Percentiles rank a stretch among this genome's conserved stretches.
Evolutionary conservation across 2,113 vertebrate species (phyloP).

Genomic region (Eulemur rufifrons): DNA sequence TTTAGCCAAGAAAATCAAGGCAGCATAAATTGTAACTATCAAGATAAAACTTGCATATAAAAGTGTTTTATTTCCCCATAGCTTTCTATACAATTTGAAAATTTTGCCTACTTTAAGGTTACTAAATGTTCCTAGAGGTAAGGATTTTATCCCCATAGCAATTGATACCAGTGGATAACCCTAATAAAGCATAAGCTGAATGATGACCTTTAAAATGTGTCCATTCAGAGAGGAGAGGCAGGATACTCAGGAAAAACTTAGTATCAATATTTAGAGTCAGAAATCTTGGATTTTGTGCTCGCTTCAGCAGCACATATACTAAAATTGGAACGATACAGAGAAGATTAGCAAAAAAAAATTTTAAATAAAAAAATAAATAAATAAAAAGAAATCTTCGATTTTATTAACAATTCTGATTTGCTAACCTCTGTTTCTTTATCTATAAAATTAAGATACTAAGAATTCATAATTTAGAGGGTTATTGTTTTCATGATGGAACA

Average conservation of each 20-base stretch:
- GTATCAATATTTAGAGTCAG: background rate
- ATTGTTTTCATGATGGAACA: background rate
- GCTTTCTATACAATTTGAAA: conserved; percentile 46
- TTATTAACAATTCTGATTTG: background rate
- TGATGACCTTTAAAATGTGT: background rate
- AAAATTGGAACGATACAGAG: too few relatives aligned
- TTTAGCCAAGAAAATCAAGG: conserved; percentile 47
- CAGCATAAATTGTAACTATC: conserved; percentile 13
- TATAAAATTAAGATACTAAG: background rate
- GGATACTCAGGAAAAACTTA: background rate
- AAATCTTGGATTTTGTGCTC: background rate
- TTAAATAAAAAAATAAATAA: too few relatives aligned
- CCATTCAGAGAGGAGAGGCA: background rate
- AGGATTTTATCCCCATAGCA: conserved; percentile 13
- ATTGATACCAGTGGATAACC: conserved; percentile 25
- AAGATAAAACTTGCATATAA: conserved; percentile 46
- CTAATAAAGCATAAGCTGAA: background rate
- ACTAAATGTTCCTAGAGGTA: conserved; percentile 34
- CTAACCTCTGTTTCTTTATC: background rate
- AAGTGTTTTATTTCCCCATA: background rate
- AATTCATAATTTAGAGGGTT: background rate
- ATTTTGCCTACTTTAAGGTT: background rate
- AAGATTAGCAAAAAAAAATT: too few relatives aligned
- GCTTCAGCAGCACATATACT: too few relatives aligned
- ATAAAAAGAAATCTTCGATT: background rate